Conservation (phyloP, 2,888 invertebrate genomes). For the Drosophila picticornis region DNA sequence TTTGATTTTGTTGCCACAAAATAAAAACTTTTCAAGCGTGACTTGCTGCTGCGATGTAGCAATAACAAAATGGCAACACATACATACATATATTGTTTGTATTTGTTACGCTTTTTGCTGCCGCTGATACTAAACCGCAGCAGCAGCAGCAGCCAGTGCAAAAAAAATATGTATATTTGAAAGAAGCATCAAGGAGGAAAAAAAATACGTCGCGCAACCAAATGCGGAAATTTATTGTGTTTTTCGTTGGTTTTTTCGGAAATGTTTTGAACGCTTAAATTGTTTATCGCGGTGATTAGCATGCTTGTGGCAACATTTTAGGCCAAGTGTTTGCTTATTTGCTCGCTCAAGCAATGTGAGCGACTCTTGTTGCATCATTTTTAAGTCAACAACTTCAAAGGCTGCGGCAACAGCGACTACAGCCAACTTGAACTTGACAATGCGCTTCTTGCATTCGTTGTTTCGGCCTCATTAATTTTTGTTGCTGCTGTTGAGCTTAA, state of each 20-base stretch:
- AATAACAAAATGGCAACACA: slow-evolving; percentile 72
- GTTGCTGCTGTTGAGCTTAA: slow-evolving; percentile 65
- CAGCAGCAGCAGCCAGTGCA: slow-evolving; percentile 49
- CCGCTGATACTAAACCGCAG: slow-evolving; percentile 63
- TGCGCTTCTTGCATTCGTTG: slow-evolving; percentile 43
- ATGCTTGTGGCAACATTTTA: slow-evolving; percentile 63
- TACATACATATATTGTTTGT: slow-evolving; percentile 63
- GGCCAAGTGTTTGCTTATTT: slow-evolving; percentile 45
- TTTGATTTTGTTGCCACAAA: slow-evolving; percentile 75
- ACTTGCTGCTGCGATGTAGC: slow-evolving; percentile 69
- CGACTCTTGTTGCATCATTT: slow-evolving; percentile 65
- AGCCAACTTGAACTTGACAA: slow-evolving; percentile 76
- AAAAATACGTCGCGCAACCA: slow-evolving; percentile 49
- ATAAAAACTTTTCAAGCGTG: slow-evolving; percentile 78
- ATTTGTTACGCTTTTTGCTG: slow-evolving; percentile 64
- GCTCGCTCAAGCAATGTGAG: slow-evolving; percentile 30
- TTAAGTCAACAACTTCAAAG: slow-evolving; percentile 12
- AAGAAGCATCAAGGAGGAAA: slow-evolving; percentile 29
- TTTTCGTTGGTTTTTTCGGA: slow-evolving; percentile 66
- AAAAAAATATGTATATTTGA: slow-evolving; percentile 20
- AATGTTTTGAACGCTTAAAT: slow-evolving; percentile 75
- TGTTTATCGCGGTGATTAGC: slow-evolving; percentile 79
- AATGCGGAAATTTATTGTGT: slow-evolving; percentile 80
- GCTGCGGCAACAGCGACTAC: slow-evolving; percentile 9
- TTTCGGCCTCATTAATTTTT: slow-evolving; percentile 56